Base-by-base conservation (phyloP, 2,797 vertebrate genomes). In the Enteromius thamalakanensis region DNA sequence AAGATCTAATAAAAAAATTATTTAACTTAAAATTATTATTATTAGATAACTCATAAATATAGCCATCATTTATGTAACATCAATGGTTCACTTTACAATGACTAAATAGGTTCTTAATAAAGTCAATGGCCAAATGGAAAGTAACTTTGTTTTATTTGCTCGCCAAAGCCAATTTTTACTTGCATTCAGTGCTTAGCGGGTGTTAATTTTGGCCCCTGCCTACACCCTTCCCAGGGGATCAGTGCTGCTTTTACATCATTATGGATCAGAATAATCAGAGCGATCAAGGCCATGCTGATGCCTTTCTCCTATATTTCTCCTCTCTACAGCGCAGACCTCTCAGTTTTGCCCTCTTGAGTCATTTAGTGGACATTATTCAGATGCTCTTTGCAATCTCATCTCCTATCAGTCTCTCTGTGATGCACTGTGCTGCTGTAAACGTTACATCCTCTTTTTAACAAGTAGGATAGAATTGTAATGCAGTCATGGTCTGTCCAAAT, bases 301-400 rank as follows among this genome's bases (percentile, higher is more conserved):
- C 10, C 4, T 49, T 55, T 42, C 75, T 76, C 29, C 23, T 15
- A 74, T 74, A 74, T 49, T 34, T 17, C 42, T 45, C 29, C 11
- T 42, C 8, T 55, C 8, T 49, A 17, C 2, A 29, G 17, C 26
- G 68, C 49, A 68, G 14, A 3, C 9, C 45, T 76, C 45, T 82
- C 32, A 14, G 6, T 10, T 67, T 40, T 76, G 26, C 15, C 49
- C 19, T 76, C 37, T 23, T 19, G 17, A 29, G 2, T 75, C 60
- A 76, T 76, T 68, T 68, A 76, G 72, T 40, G 81, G 17, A 68
- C 29, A 51, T 82, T 76, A 68, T 76, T 55, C 47, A 68, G 23
- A 76, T 68, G 47, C n/a, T 82, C 47, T 82, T 76, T 76, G 68
- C 32, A 58, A 53, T 65, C 23, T 29, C 47, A 42, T 76, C 32